Conservation (phyloP, 2,888 invertebrate species). For the Caenorhabditis japonica region DNA sequence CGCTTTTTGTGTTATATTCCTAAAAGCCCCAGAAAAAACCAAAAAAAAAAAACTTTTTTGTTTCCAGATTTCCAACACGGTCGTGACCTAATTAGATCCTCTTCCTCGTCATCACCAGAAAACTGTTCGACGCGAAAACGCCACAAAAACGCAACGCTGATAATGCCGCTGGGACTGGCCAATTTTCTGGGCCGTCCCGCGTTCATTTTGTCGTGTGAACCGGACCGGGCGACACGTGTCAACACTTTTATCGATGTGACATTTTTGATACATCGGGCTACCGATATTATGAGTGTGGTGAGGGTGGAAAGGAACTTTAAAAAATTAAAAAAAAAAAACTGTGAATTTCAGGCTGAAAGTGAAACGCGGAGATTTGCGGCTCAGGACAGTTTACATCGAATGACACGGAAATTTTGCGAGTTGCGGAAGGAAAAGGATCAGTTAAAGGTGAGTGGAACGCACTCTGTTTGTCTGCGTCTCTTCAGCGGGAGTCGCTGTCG, state of each 20-base stretch:
- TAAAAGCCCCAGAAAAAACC: too few species aligned
- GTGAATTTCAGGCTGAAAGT: neutral
- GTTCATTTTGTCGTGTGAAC: slow-evolving; percentile 35
- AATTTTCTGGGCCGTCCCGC: slow-evolving; percentile 24
- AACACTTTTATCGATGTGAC: slow-evolving; percentile 34
- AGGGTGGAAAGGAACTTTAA: too few species aligned
- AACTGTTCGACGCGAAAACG: neutral
- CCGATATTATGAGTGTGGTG: slow-evolving; percentile 12
- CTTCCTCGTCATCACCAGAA: slow-evolving; percentile 5
- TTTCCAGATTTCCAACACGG: slow-evolving; percentile 36
- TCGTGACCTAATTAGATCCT: slow-evolving; percentile 21
- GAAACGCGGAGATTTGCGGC: slow-evolving; percentile 9
- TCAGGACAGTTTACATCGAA: slow-evolving; percentile 17
- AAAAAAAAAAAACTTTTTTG: neutral
- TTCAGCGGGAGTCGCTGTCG: neutral
- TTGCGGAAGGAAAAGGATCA: slow-evolving; percentile 10
- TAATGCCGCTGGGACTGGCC: slow-evolving; percentile 16
- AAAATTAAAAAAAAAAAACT: too few species aligned
- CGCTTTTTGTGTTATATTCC: too few species aligned
- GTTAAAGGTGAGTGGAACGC: slow-evolving; percentile 21
- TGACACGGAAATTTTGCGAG: slow-evolving; percentile 28
- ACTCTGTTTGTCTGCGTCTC: too few species aligned
- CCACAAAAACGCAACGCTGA: neutral
- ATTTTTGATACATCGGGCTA: slow-evolving; percentile 26
- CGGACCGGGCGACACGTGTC: slow-evolving; percentile 19